These are phyloP conservation scores for Acrobasis consociella DNA, from an alignment of 2,888 invertebrate genomes.

Conservation along the genomic window DNA sequence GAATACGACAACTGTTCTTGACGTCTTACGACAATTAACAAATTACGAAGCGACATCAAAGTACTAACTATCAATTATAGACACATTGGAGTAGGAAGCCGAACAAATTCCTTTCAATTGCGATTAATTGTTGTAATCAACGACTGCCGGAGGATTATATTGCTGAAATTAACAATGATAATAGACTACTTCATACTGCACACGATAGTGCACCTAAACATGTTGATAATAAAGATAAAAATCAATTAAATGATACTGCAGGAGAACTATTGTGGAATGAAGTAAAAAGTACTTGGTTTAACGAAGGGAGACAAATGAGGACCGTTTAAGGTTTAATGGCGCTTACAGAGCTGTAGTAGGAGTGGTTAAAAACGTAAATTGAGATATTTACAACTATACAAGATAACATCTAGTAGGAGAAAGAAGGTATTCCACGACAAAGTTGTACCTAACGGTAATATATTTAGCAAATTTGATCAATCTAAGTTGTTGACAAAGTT, in stretches of 20 bases:
- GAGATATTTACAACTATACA: constrained; percentile 14
- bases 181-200: constrained; percentile 43
- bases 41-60: constrained; percentile 22
- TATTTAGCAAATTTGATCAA: too few species aligned
- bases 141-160: constrained; percentile 72
- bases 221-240: constrained; percentile 41
- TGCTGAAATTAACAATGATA: constrained; percentile 72
- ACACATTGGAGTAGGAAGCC: constrained; percentile 62
- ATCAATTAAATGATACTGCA: constrained; percentile 28
- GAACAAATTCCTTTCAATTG: constrained; percentile 76
- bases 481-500: too few species aligned
- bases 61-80: constrained; percentile 35
- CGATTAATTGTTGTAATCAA: constrained; percentile 80
- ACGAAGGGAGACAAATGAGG: constrained; percentile 59
- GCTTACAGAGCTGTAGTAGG: constrained; percentile 50
- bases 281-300: constrained; percentile 58
- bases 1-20: background rate
- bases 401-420: background rate
- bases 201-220: constrained; percentile 39
- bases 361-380: constrained; percentile 28
- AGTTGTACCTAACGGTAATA: background rate
- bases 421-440: background rate
- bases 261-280: constrained; percentile 46
- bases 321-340: constrained; percentile 58
- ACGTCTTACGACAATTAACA: constrained; percentile 4